Evolutionary conservation across 1,140 invertebrate species (phyloP).

Genomic region (Vanessa tameamea): DNA sequence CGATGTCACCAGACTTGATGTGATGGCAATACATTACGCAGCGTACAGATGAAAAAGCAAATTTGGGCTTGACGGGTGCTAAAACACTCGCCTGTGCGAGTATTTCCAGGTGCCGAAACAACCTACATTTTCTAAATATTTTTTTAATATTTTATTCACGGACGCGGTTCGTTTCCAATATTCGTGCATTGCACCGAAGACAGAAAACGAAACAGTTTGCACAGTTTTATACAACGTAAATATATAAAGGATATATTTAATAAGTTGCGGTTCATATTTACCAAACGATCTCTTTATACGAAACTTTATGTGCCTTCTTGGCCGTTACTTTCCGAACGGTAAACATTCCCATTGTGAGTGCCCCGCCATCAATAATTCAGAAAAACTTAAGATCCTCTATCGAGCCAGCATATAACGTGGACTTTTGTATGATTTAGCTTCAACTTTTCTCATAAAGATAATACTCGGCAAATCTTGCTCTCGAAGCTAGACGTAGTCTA

Average conservation of each 20-base stretch:
- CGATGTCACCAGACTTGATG: no score
- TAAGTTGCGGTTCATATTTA: constrained; percentile 7
- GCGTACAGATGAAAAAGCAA: no score
- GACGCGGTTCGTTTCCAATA: no score
- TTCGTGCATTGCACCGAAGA: not conserved
- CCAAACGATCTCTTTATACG: constrained; percentile 17
- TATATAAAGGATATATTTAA: constrained; percentile 1
- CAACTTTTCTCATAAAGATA: constrained; percentile 24
- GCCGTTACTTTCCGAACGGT: constrained; percentile 13
- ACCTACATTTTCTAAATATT: no score
- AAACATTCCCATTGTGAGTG: constrained; percentile 18
- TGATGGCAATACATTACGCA: no score
- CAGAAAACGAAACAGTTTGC: not conserved
- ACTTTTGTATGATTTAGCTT: constrained; percentile 16
- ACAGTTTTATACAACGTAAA: not conserved
- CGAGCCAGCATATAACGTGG: constrained; percentile 11
- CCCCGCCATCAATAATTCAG: constrained; percentile 5
- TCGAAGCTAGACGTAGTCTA: constrained; percentile 7
- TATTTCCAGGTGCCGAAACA: no score
- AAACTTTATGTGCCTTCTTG: constrained; percentile 16
- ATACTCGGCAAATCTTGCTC: constrained; percentile 3
- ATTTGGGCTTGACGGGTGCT: no score
- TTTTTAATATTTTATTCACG: no score
- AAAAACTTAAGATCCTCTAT: constrained; percentile 14
- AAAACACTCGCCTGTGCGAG: no score